phyloP scores from a whole-genome alignment of 2,113 vertebrate genomes.

The Eidolon helvum region DNA sequence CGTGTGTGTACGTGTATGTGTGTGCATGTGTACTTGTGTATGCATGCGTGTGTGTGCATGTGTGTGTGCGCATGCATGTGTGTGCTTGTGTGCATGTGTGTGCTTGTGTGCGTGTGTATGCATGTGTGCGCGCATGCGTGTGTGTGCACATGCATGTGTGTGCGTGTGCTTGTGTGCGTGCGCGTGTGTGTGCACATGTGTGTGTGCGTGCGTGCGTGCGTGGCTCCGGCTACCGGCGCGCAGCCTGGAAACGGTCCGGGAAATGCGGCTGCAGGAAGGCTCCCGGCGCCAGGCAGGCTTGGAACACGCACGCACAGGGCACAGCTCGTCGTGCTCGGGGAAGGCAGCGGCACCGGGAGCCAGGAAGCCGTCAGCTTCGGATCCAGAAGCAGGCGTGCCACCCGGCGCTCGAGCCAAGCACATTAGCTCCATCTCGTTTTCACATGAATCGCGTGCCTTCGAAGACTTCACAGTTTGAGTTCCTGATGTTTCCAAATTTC shows the following conservation, averaged over 20 bases:
- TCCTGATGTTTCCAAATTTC: constrained; percentile 80
- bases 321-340: fast-evolving
- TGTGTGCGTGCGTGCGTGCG: background rate
- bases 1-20: background rate
- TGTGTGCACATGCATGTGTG: background rate
- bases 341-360: constrained; percentile 29
- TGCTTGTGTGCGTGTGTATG: background rate
- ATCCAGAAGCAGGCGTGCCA: constrained; percentile 69
- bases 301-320: constrained; percentile 13
- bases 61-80: background rate
- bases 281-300: constrained; percentile 25
- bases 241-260: constrained; percentile 59
- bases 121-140: too few relatives aligned
- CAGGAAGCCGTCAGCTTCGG: constrained; percentile 73
- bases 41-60: background rate
- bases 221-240: constrained; percentile 25
- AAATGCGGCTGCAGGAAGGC: constrained; percentile 41
- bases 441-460: constrained; percentile 81
- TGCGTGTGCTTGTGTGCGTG: background rate
- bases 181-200: background rate
- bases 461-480: constrained; percentile 81
- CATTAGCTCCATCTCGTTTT: constrained; percentile 76
- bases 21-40: background rate
- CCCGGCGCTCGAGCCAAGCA: constrained; percentile 70
- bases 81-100: background rate